These are phyloP conservation scores for Ylistrum balloti DNA, from an alignment of 1,140 invertebrate species.

Conservation along the genomic window DNA sequence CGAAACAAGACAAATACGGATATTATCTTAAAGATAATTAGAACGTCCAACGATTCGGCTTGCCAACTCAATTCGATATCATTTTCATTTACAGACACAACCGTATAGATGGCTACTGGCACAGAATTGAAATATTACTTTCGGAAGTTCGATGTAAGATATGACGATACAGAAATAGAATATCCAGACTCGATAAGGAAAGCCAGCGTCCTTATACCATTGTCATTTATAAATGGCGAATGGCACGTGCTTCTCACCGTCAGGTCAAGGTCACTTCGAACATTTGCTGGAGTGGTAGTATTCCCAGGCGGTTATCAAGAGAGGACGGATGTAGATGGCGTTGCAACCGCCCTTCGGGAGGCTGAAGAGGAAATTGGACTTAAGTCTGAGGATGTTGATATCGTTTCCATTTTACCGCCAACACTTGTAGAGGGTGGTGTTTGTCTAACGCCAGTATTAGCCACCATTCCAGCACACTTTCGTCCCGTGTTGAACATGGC, in stretches of 20 bases:
- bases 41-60: no score
- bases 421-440: slow-evolving; percentile 60
- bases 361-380: slow-evolving; percentile 72
- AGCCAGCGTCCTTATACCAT: slow-evolving; percentile 67
- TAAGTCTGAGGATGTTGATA: slow-evolving; percentile 55
- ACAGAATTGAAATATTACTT: slow-evolving; percentile 7
- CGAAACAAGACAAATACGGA: no score
- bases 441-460: slow-evolving; percentile 63
- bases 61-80: not conserved
- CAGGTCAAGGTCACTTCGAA: slow-evolving; percentile 54
- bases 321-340: slow-evolving; percentile 57
- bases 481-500: slow-evolving; percentile 58
- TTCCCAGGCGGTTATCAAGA: slow-evolving; percentile 70
- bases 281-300: slow-evolving; percentile 61
- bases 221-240: slow-evolving; percentile 57
- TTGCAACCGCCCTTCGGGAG: slow-evolving; percentile 68
- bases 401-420: slow-evolving; percentile 64
- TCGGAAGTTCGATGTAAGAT: slow-evolving; percentile 48
- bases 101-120: not conserved
- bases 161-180: not conserved
- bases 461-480: slow-evolving; percentile 66
- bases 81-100: not conserved
- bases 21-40: no score
- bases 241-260: slow-evolving; percentile 62
- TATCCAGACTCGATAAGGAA: slow-evolving; percentile 42